These are phyloP conservation scores for Hecatera dysodea DNA, from an alignment of 2,888 invertebrate genomes.

Conservation along the genomic window DNA sequence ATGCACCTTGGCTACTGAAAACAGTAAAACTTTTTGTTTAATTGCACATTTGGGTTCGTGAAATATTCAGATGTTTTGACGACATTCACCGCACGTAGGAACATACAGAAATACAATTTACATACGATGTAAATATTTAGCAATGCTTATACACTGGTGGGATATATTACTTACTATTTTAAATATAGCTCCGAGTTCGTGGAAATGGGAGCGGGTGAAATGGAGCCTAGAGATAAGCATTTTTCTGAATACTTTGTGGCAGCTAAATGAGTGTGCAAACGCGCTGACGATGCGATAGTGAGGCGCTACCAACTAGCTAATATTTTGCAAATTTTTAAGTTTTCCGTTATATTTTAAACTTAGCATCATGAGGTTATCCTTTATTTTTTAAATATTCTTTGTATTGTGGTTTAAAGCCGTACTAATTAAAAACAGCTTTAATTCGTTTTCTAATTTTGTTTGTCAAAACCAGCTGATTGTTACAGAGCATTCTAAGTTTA, in stretches of 20 bases:
- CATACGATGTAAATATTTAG: conserved; percentile 28
- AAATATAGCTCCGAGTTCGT: conserved; percentile 26
- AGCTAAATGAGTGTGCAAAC: conserved; percentile 38
- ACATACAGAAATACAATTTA: conserved; percentile 12
- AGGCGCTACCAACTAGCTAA: background rate
- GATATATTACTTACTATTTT: conserved; percentile 27
- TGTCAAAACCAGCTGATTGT: conserved; percentile 46
- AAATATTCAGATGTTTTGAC: conserved; percentile 21
- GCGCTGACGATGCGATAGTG: conserved; percentile 16
- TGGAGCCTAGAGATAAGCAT: conserved; percentile 54
- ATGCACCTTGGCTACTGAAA: conserved; percentile 30
- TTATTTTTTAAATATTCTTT: background rate
- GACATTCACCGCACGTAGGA: background rate
- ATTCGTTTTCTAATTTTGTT: conserved; percentile 7
- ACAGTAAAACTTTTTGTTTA: conserved; percentile 32
- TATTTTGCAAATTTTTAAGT: conserved; percentile 6
- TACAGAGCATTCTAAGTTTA: conserved; percentile 30
- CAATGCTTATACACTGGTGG: background rate
- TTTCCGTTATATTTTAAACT: background rate
- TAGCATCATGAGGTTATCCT: background rate
- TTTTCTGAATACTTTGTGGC: conserved; percentile 47
- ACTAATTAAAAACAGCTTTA: conserved; percentile 1
- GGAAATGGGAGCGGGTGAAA: conserved; percentile 41
- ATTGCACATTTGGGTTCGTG: conserved; percentile 31
- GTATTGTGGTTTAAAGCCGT: too few species aligned